Evolutionary conservation across 2,888 invertebrate species (phyloP), one percentile per base, ranked within the genome.

Genomic region (Drosophila basisetae): DNA sequence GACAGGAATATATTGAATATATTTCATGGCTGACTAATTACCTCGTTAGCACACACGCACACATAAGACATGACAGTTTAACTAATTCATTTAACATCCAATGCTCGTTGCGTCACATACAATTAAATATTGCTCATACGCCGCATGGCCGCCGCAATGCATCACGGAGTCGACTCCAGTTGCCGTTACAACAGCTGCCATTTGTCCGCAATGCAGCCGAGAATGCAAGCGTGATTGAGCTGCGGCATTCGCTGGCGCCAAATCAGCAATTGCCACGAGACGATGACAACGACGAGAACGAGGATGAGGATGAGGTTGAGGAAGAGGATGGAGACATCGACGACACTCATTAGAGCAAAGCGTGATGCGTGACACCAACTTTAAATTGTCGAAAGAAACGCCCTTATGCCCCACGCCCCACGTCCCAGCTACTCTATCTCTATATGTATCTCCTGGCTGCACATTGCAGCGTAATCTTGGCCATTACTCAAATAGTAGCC

Each of bases 361-460:
- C 87, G 80, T 87, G 84, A 87, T 85, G 87, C 87, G 84, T 87
- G 84, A 87, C 87, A 80, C 82, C 84, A 84, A 80, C 80, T 78
- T 82, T 82, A 84, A 86, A 84, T 80, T 84, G 80, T 82, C 76
- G 67, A 80, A 80, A 75, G 82, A 73, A 71, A 76, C 80, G 68
- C 67, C 80, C 67, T 35, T 56, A 2, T 31, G 49, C n/a, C 47
- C 22, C 7, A 47, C 13, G 22, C 16, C 47, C 25, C 16, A 47
- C 25, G 47, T 16, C 4, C 16, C 25, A 11, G 28, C 25, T 33
- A n/a, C 41, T 41, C 25, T 35, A n/a, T 10, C 54, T 35, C 49
- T 55, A n/a, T 73, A 64, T 80, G 67, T 62, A 65, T 78, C 73
- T 76, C 18, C 60, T 43, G 69, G 50, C 52, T 71, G 69, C 73